Conservation (phyloP, 1,140 invertebrate species). For the Homarus americanus region DNA sequence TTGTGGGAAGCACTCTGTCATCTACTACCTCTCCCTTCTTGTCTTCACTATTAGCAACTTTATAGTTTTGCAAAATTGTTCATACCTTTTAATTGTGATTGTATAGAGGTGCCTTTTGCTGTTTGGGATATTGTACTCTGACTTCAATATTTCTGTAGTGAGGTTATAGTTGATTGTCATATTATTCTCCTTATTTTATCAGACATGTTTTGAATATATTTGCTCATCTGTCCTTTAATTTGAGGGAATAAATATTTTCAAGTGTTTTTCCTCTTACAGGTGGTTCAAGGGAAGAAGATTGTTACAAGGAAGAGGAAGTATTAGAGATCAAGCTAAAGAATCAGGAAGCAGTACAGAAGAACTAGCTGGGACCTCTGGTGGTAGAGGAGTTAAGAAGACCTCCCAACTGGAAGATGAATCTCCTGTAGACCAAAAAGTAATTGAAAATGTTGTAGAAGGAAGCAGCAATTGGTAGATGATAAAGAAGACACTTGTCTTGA, state of each 20-base stretch:
- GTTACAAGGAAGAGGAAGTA: neutral
- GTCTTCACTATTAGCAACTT: too few relatives aligned
- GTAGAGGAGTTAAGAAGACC: neutral
- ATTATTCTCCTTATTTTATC: too few relatives aligned
- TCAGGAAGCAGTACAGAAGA: neutral
- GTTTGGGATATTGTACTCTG: too few relatives aligned
- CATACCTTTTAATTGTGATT: too few relatives aligned
- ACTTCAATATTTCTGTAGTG: too few relatives aligned
- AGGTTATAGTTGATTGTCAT: too few relatives aligned
- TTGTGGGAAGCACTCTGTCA: too few relatives aligned
- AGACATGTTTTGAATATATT: too few relatives aligned
- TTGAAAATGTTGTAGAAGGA: neutral
- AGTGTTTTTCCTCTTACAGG: neutral
- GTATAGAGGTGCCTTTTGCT: too few relatives aligned
- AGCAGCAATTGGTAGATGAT: neutral
- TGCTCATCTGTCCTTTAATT: too few relatives aligned
- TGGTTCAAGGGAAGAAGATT: conserved; percentile 24
- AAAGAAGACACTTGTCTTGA: neutral
- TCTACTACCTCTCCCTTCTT: too few relatives aligned
- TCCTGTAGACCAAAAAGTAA: neutral
- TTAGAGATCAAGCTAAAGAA: neutral
- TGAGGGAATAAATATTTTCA: neutral
- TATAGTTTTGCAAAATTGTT: too few relatives aligned
- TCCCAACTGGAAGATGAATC: neutral
- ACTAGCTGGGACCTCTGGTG: neutral